These are phyloP conservation scores for Hipparchia sbordonii DNA, from an alignment of 2,888 invertebrate genomes.

Conservation along the genomic window DNA sequence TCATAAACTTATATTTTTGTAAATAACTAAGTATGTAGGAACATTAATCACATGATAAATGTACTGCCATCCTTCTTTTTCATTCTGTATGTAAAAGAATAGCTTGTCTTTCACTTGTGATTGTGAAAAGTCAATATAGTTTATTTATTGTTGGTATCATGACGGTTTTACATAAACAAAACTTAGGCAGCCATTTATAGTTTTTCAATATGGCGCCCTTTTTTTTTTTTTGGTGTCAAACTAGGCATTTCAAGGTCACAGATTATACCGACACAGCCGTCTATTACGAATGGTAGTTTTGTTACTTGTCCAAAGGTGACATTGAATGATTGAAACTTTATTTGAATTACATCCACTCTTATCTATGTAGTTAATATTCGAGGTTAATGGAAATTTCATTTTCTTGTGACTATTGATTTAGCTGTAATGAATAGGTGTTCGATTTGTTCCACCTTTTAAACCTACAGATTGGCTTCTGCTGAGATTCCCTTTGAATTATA, in stretches of 20 bases:
- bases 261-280: background rate
- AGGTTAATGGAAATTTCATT: conserved; percentile 6
- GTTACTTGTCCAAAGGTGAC: conserved; percentile 17
- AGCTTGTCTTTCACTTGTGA: background rate
- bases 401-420: background rate
- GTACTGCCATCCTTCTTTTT: background rate
- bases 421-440: background rate
- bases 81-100: background rate
- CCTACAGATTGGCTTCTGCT: conserved; percentile 8
- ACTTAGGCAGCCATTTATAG: background rate
- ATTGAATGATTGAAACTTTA: background rate
- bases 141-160: background rate
- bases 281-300: background rate
- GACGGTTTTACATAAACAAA: background rate
- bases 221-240: no score
- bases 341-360: background rate
- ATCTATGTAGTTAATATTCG: conserved; percentile 9
- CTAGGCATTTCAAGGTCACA: background rate
- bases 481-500: conserved; percentile 1
- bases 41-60: background rate
- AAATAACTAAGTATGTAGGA: background rate
- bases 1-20: background rate
- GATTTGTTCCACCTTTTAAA: background rate
- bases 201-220: background rate
- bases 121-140: no score